A percentile compares a stretch with the other conserved stretches of the same genome.
These are phyloP conservation scores for Anticlea derivata DNA, from an alignment of 2,888 invertebrate species.

Conservation along the genomic window DNA sequence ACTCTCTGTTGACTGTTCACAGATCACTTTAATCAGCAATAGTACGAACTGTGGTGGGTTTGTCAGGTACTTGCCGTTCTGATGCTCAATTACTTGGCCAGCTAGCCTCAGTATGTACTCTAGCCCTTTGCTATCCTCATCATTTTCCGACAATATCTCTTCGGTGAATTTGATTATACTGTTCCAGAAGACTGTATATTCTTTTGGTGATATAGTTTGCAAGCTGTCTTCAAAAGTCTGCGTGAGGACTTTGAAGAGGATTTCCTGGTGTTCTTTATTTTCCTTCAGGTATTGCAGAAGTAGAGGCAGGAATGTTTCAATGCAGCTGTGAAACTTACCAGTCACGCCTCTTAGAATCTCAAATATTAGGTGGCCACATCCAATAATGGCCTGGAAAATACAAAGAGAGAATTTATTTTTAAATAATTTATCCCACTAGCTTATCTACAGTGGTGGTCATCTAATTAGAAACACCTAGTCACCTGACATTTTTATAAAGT, in stretches of 20 bases:
- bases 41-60: slow-evolving; percentile 85
- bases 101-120: slow-evolving; percentile 83
- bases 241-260: slow-evolving; percentile 86
- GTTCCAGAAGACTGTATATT: slow-evolving; percentile 87
- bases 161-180: slow-evolving; percentile 63
- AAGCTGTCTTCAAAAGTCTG: slow-evolving; percentile 86
- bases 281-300: slow-evolving; percentile 86
- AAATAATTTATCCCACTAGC: too few species aligned
- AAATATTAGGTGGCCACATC: slow-evolving; percentile 94
- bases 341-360: slow-evolving; percentile 93
- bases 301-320: slow-evolving; percentile 87
- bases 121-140: slow-evolving; percentile 58
- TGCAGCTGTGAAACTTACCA: slow-evolving; percentile 93
- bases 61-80: slow-evolving; percentile 85
- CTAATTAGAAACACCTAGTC: too few species aligned
- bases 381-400: slow-evolving; percentile 86
- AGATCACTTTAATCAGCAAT: slow-evolving; percentile 80
- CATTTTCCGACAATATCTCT: slow-evolving; percentile 63
- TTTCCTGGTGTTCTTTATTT: slow-evolving; percentile 72
- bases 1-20: slow-evolving; percentile 70
- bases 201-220: slow-evolving; percentile 84
- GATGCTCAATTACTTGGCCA: slow-evolving; percentile 85
- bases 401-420: too few species aligned
- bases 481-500: too few species aligned
- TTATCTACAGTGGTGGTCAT: too few species aligned